A percentile compares a stretch with the other conserved stretches of the same genome.
These are phyloP conservation scores for Pristionchus fissidentatus DNA, from an alignment of 2,888 invertebrate species.

Conservation along the genomic window DNA sequence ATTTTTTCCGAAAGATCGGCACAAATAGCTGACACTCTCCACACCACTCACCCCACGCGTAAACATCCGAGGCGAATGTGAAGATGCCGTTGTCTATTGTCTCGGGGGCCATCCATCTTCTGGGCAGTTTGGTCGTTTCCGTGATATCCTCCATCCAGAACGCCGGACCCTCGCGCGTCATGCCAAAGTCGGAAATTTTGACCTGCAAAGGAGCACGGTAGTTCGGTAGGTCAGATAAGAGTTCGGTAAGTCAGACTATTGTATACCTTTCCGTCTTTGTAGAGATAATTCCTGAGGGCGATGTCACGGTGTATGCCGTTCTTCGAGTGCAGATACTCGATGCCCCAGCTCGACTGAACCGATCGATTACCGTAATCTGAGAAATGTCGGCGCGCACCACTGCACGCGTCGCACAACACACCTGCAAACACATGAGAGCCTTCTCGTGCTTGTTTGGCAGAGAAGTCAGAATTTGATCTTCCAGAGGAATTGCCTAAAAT, in stretches of 20 bases:
- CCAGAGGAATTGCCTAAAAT: constrained; percentile 50
- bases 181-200: constrained; percentile 56
- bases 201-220: constrained; percentile 48
- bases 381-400: not conserved
- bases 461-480: constrained; percentile 58
- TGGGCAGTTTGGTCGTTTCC: constrained; percentile 49
- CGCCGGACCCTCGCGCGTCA: constrained; percentile 52
- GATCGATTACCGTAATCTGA: not conserved
- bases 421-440: constrained; percentile 58
- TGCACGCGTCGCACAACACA: constrained; percentile 39
- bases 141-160: constrained; percentile 55
- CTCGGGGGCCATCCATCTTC: constrained; percentile 44
- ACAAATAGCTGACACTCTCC: not conserved
- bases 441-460: constrained; percentile 52
- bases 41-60: not conserved
- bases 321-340: constrained; percentile 52
- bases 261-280: constrained; percentile 49
- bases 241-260: not conserved
- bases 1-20: not conserved
- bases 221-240: not conserved
- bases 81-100: not conserved
- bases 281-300: constrained; percentile 43
- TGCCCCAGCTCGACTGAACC: constrained; percentile 48
- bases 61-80: constrained; percentile 11
- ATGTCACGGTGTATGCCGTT: constrained; percentile 47